Evolutionary conservation across 2,113 vertebrate genomes (phyloP).

Genomic region (Tyto alba): DNA sequence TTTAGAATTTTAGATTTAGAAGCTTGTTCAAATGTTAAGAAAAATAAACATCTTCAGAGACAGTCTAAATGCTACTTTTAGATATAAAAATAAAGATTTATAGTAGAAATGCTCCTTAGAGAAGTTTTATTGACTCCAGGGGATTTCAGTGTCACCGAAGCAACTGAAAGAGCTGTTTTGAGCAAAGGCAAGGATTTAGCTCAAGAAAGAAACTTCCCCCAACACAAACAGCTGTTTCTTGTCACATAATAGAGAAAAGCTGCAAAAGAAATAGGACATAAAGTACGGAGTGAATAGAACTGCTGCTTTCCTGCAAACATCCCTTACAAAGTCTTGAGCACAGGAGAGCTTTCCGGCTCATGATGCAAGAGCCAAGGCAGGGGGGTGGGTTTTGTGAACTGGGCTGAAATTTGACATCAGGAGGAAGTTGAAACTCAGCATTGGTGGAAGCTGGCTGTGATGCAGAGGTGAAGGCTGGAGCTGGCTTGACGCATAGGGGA

Average conservation of each 20-base stretch:
- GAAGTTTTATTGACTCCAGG: not conserved
- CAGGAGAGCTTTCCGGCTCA: not conserved
- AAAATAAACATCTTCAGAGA: not conserved
- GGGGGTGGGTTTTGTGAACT: not conserved
- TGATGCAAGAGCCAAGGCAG: not conserved
- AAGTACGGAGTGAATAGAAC: not conserved
- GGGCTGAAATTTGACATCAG: not conserved
- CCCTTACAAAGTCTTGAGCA: not conserved
- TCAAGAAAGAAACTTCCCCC: not conserved
- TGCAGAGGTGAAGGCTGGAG: conserved; percentile 30
- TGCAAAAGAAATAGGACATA: not conserved
- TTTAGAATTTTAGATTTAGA: not conserved
- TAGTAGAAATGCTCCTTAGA: not conserved
- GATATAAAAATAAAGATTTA: not conserved
- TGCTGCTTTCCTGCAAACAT: not conserved
- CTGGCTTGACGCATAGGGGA: not conserved
- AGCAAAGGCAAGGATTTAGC: not conserved
- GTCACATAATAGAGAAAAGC: not conserved
- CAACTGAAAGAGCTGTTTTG: not conserved
- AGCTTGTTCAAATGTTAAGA: not conserved
- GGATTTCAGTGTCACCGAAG: not conserved
- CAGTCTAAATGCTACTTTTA: not conserved
- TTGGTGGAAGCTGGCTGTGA: conserved; percentile 4
- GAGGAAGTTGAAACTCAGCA: not conserved
- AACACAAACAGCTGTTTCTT: not conserved